Evolutionary conservation across 2,797 vertebrate species (phyloP).

Genomic region (Hipposideros larvatus): DNA sequence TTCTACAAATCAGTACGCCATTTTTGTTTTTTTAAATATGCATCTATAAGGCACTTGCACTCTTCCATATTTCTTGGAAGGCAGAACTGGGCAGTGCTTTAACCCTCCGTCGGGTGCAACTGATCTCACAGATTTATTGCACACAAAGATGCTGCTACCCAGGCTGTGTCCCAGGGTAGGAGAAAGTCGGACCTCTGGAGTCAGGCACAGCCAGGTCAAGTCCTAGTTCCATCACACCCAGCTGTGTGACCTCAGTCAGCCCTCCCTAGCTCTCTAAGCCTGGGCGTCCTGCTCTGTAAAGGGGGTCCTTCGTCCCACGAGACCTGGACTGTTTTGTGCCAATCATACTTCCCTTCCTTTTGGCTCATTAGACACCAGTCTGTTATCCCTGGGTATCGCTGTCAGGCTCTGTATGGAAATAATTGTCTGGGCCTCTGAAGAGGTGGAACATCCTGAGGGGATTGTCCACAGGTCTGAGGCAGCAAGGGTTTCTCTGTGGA

Average conservation of each 20-base stretch:
- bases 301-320: not conserved
- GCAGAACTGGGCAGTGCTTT: not conserved
- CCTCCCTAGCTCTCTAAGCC: not conserved
- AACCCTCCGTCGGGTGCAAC: too few relatives aligned
- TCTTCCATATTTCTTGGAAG: not conserved
- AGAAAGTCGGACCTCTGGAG: not conserved
- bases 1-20: not conserved
- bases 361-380: not conserved
- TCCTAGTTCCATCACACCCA: not conserved
- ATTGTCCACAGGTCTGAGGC: not conserved
- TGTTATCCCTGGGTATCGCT: not conserved
- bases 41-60: not conserved
- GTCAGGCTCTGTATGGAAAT: not conserved
- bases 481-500: not conserved
- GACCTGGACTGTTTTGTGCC: not conserved
- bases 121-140: too few relatives aligned
- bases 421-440: not conserved
- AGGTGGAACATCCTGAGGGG: not conserved
- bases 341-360: not conserved
- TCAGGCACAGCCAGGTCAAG: not conserved
- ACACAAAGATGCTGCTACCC: not conserved
- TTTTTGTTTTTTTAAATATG: not conserved
- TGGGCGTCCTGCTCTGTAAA: not conserved
- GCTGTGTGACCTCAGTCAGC: not conserved
- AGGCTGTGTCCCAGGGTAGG: not conserved